Evolutionary conservation across 1,140 invertebrate genomes (phyloP), one percentile per base, ranked within the genome.

Genomic region (Mylabris phalerata): DNA sequence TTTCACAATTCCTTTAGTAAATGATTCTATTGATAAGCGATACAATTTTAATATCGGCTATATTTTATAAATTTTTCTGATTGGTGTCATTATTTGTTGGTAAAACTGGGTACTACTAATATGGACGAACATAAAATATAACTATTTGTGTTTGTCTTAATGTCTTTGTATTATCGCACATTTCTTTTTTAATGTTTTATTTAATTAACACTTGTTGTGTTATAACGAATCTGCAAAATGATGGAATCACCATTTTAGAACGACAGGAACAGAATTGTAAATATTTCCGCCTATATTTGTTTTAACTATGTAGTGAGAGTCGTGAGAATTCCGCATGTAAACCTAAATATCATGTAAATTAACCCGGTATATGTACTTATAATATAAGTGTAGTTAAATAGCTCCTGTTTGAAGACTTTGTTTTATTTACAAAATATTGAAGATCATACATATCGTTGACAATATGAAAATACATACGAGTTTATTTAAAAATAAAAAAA

Each of bases 321-420:
- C 51, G 51, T 54, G 51, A 45, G 51, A 54, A 54, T 54, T 54
- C 51, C 32, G 51, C 51, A 54, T 46, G 51, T 54, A 54, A 54
- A 54, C 51, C 51, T 44, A 54, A 54, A 54, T 54, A 54, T 54
- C 44, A 54, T 54, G 51, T 54, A 54, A 54, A 54, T 54, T 45
- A 54, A 44, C 25, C 43, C 38, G 41, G 39, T 54, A 45, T 54
- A 54, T 54, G 51, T 24, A 54, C 42, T 54, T 32, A 32, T 7
- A 5, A 32, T 32, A 32, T 32, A 32, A 32, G 32, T 7, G 32
- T 32, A 32, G 32, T 45, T 54, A 54, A 54, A 42, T 54, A 54
- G 51, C 51, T 54, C 45, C 51, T 54, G 51, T 54, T 54, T 54
- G 51, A 54, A 54, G 46, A 52, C 19, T 19, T 19, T 19, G 41